phyloP scores from a whole-genome alignment of 2,797 vertebrate genomes.

The Acropternis orthonyx region DNA sequence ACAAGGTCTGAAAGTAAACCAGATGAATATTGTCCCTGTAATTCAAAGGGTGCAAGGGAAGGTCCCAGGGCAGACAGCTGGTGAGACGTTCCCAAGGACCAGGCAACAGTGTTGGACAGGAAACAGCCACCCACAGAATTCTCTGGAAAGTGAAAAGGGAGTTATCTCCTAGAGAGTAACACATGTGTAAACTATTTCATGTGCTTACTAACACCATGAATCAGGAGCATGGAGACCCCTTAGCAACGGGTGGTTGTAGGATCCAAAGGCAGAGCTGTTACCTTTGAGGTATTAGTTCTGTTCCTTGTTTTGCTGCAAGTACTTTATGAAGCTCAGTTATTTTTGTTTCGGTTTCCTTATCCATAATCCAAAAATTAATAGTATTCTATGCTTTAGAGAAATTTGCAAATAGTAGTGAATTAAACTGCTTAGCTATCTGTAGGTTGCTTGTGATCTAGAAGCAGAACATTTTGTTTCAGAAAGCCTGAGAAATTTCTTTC shows the following conservation, averaged over 20 bases:
- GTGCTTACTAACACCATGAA: neutral
- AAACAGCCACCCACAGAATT: neutral
- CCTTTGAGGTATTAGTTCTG: neutral
- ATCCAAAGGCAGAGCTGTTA: neutral
- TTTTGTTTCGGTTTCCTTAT: neutral
- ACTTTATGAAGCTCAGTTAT: neutral
- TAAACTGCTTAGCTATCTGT: neutral
- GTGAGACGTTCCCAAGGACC: neutral
- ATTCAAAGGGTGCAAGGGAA: neutral
- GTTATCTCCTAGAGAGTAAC: neutral
- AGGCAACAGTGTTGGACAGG: neutral
- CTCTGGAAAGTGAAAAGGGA: neutral
- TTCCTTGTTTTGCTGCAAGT: neutral
- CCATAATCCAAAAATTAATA: neutral
- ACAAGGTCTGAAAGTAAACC: neutral
- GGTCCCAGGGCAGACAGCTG: neutral
- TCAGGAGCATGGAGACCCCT: neutral
- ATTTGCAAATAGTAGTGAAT: neutral
- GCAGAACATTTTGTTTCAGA: neutral
- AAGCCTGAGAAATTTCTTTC: neutral
- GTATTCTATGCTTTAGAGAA: neutral
- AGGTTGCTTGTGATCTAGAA: neutral
- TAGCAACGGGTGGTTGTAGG: neutral
- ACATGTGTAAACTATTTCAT: neutral
- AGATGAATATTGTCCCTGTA: neutral